Evolutionary conservation across 1,140 invertebrate genomes (phyloP).

Genomic region (Pseudomyrmex concolor): DNA sequence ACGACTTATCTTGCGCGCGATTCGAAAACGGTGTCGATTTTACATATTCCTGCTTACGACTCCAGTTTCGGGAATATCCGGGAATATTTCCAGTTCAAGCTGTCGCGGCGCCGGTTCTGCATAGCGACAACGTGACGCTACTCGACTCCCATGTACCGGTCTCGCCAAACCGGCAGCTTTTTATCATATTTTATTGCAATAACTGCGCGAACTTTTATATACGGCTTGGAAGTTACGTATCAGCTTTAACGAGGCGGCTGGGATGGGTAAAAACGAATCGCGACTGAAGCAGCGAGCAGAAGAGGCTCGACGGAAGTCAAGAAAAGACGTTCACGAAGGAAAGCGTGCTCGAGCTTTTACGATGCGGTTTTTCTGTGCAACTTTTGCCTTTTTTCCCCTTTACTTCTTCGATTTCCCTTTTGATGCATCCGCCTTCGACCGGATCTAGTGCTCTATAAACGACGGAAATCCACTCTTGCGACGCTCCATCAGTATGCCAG

Average conservation of each 20-base stretch:
- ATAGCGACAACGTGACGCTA: conserved; percentile 23
- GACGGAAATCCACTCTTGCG: neutral
- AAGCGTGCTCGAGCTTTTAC: conserved; percentile 18
- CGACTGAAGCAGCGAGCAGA: neutral
- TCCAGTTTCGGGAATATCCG: conserved; percentile 45
- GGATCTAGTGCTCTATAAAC: neutral
- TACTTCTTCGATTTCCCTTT: neutral
- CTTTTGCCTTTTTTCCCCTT: neutral
- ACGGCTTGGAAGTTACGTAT: neutral
- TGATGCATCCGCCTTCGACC: conserved; percentile 16
- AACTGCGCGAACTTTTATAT: conserved; percentile 25
- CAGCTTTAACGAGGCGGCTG: conserved; percentile 14
- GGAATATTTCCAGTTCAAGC: conserved; percentile 40
- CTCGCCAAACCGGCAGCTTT: conserved; percentile 26
- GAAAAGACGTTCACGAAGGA: neutral
- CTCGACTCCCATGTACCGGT: neutral
- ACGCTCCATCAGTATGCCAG: conserved; percentile 45
- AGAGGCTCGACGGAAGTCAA: conserved; percentile 1
- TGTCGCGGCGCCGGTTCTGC: conserved; percentile 29
- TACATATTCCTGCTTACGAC: conserved; percentile 50
- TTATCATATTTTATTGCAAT: conserved; percentile 56
- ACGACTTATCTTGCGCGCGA: conserved; percentile 54
- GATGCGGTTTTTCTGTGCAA: conserved; percentile 1
- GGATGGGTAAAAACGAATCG: conserved; percentile 15
- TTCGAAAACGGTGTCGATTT: conserved; percentile 50